These are phyloP conservation scores for Metallyticus violacea DNA, from an alignment of 2,888 invertebrate genomes.

Conservation along the genomic window DNA sequence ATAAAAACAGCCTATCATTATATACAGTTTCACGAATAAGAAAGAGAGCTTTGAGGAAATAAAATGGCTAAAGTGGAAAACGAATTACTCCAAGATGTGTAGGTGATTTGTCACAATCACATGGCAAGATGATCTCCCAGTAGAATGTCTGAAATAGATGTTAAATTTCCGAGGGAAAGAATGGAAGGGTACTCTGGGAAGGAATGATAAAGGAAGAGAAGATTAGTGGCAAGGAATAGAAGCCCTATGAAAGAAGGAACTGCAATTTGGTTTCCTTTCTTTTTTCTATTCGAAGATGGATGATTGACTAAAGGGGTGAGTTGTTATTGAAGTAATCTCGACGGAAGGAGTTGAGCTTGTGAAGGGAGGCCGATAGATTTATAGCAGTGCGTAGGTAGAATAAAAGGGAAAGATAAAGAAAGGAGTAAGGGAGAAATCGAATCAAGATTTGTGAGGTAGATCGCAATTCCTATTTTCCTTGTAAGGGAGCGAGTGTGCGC, in stretches of 20 bases:
- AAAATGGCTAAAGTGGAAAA: not conserved
- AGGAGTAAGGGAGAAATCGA: not conserved
- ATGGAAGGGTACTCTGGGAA: not conserved
- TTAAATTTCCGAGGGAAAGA: not conserved
- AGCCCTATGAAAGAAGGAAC: not conserved
- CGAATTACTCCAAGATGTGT: not conserved
- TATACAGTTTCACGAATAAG: not conserved
- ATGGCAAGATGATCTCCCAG: not conserved
- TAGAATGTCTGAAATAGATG: not conserved
- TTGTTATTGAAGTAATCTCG: not conserved
- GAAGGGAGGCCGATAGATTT: not conserved
- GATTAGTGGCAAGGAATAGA: not conserved
- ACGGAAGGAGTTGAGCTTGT: not conserved
- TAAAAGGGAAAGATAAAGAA: not conserved
- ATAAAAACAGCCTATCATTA: no score
- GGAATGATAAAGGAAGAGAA: not conserved
- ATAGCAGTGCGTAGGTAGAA: not conserved
- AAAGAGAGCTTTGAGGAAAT: not conserved
- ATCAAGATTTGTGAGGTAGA: conserved; percentile 3
- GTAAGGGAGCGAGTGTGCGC: not conserved
- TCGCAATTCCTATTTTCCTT: not conserved
- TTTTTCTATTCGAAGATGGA: not conserved
- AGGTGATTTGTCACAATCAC: not conserved
- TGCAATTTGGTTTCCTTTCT: not conserved
- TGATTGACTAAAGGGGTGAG: not conserved